Evolutionary conservation across 1,140 invertebrate species (phyloP).

Genomic region (Habropoda laboriosa): DNA sequence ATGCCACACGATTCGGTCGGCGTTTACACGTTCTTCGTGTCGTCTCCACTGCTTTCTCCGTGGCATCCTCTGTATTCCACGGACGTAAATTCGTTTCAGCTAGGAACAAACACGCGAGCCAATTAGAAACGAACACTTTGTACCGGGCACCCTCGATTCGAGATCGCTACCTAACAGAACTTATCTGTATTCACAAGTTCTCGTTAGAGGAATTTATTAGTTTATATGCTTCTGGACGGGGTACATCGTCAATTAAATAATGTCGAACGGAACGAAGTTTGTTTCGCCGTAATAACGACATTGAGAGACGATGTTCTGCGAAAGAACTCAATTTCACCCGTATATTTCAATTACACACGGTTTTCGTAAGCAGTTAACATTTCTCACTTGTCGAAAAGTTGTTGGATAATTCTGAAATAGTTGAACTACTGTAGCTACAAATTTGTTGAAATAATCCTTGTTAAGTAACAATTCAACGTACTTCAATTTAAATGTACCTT

Average conservation of each 20-base stretch:
- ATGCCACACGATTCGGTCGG: not conserved
- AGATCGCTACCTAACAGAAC: constrained; percentile 45
- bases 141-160: constrained; percentile 38
- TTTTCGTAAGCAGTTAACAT: too few species aligned
- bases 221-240: not conserved
- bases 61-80: constrained; percentile 24
- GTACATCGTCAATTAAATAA: not conserved
- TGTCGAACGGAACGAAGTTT: not conserved
- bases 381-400: too few species aligned
- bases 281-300: not conserved
- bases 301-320: not conserved
- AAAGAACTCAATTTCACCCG: not conserved
- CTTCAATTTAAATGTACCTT: too few species aligned
- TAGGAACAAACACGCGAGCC: constrained; percentile 51
- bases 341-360: not conserved
- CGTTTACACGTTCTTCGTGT: not conserved
- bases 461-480: too few species aligned
- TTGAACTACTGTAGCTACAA: too few species aligned
- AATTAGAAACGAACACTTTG: constrained; percentile 58
- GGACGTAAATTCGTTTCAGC: constrained; percentile 50
- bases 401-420: too few species aligned
- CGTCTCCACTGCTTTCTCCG: constrained; percentile 18
- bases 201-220: constrained; percentile 58
- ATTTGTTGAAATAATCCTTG: too few species aligned
- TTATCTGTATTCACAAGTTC: constrained; percentile 41